Base-by-base conservation (phyloP, 2,113 vertebrate species). In the Aplodontia rufa region DNA sequence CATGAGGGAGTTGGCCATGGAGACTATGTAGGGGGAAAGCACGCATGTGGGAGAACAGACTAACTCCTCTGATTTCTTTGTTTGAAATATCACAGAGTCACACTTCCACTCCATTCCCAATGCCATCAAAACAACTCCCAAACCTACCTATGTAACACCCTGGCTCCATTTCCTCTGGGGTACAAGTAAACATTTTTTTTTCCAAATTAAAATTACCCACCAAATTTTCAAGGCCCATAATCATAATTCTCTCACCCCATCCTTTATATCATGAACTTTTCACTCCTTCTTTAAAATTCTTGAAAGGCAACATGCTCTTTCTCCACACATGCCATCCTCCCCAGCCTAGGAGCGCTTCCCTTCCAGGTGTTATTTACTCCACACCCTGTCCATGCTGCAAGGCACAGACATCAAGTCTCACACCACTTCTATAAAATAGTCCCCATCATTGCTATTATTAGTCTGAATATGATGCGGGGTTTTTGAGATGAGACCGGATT, bases 181-280 rank as follows among this genome's bases (percentile, higher is more conserved):
- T 79, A 22, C 19, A 83, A 9, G n/a, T 68, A 94, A 60, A 90
- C n/a, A 64, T 35, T 93, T 51, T 74, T 51, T 74, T 87, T 71
- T 22, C 81, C n/a, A 88, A 1, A 51, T 58, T 64, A 87, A 58
- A 58, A 58, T 32, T n/a, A 84, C 58, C 40, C 58, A 26, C 16
- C 37, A 55, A 26, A 85, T 86, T 87, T 85, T 78, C 60, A 95
- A 45, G 72, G 68, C 28, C 60, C 35, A n/a, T n/a, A 94, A 91
- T 85, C 35, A n/a, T n/a, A 94, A 91, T 85, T 88, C 80, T 84
- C 58, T 90, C 78, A 91, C 22, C 7, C 68, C 40, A 82, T 3
- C 30, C 28, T 75, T 51, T 80, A 51, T 3, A 81, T 58, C 20
- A 60, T n/a, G 28, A 92, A 96, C 14, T 42, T 92, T 53, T 20